Percentiles rank a stretch among this genome's conserved stretches.
Evolutionary conservation across 2,113 vertebrate genomes (phyloP).

Genomic region (Neogobius melanostomus): DNA sequence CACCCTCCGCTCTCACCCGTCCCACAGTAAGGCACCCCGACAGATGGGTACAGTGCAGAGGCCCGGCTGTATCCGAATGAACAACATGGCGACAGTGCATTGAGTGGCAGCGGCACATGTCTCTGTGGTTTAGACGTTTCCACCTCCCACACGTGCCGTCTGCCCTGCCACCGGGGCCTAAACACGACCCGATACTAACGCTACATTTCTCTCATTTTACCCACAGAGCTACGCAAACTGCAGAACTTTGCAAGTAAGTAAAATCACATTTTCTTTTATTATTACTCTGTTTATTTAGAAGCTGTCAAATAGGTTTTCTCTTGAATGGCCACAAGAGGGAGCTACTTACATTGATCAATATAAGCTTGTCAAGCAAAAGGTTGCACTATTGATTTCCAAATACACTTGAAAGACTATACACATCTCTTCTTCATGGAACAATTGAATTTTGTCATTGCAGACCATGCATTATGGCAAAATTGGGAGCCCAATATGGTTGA

Average conservation of each 20-base stretch:
- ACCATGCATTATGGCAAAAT: no score
- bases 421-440: no score
- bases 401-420: not conserved
- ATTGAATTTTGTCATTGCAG: no score
- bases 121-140: slow-evolving; percentile 21
- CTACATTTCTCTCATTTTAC: not conserved
- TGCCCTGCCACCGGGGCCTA: slow-evolving; percentile 42
- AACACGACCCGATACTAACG: slow-evolving; percentile 16
- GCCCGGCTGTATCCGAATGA: slow-evolving; percentile 23
- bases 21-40: slow-evolving; percentile 20
- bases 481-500: no score
- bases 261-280: not conserved
- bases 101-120: slow-evolving; percentile 62
- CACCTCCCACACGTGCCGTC: slow-evolving; percentile 36
- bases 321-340: slow-evolving; percentile 34
- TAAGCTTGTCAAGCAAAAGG: not conserved
- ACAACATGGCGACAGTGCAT: slow-evolving; percentile 5
- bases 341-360: not conserved
- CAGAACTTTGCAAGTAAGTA: slow-evolving; percentile 80
- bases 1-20: slow-evolving; percentile 26
- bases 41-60: slow-evolving; percentile 51
- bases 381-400: not conserved
- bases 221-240: slow-evolving; percentile 74
- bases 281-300: not conserved
- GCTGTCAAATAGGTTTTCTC: not conserved